A percentile compares a stretch with the other conserved stretches of the same genome.
Evolutionary conservation across 1,140 invertebrate genomes (phyloP).

Genomic region (Drosophila mojavensis): DNA sequence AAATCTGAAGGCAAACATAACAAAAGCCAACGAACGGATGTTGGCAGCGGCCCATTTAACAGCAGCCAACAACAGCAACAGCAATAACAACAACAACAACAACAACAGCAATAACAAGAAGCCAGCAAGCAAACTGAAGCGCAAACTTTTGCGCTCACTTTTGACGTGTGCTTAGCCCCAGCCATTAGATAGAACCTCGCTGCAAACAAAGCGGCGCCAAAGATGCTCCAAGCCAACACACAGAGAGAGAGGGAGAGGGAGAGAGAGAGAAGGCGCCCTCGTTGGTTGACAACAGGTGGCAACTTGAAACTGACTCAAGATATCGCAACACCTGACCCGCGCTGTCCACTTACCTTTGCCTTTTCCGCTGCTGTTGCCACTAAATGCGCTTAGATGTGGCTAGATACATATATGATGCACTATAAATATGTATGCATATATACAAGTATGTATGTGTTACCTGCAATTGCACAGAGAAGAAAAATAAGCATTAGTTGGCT

Average conservation of each 20-base stretch:
- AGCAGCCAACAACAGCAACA: conserved; percentile 21
- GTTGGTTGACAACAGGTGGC: conserved; percentile 65
- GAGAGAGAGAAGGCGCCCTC: conserved; percentile 22
- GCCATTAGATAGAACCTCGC: conserved; percentile 40
- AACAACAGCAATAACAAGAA: conserved; percentile 14
- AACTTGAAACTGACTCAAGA: conserved; percentile 28
- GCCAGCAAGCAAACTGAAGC: conserved; percentile 49
- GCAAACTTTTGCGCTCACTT: conserved; percentile 75
- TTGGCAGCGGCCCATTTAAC: conserved; percentile 39
- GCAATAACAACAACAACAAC: conserved; percentile 13
- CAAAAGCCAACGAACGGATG: conserved; percentile 36
- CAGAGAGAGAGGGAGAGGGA: not conserved
- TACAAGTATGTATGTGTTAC: not conserved
- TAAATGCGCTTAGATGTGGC: conserved; percentile 27
- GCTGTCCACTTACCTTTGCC: conserved; percentile 58
- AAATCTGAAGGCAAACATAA: conserved; percentile 32
- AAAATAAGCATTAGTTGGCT: not conserved
- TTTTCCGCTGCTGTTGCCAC: conserved; percentile 19
- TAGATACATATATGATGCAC: not conserved
- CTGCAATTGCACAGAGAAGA: not conserved
- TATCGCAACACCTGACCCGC: conserved; percentile 38
- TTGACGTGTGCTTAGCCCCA: conserved; percentile 62
- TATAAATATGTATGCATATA: conserved; percentile 1
- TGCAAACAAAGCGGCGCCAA: conserved; percentile 49
- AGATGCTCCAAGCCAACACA: conserved; percentile 31